Evolutionary conservation across 2,888 invertebrate genomes (phyloP).

Genomic region (Keiferia lycopersicella): DNA sequence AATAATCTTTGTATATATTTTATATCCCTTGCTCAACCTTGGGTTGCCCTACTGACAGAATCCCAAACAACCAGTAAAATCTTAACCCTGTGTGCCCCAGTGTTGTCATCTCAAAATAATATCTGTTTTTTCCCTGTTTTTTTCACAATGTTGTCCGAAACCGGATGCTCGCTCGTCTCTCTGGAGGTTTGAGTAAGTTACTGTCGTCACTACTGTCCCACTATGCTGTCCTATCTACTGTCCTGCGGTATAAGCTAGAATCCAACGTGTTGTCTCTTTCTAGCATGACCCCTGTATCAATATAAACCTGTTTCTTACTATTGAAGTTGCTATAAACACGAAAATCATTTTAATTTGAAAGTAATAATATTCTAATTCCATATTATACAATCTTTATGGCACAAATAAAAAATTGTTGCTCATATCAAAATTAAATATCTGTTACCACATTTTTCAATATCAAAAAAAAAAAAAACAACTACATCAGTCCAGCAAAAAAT

Average conservation of each 20-base stretch:
- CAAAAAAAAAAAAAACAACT: no score
- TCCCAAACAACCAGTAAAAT: neutral
- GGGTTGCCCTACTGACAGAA: neutral
- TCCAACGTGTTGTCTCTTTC: neutral
- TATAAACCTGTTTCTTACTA: neutral
- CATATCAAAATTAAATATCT: no score
- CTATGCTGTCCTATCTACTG: slow-evolving; percentile 36
- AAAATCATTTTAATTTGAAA: no score
- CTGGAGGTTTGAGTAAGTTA: slow-evolving; percentile 80
- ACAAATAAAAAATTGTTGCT: no score
- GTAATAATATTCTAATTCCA: no score
- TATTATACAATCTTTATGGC: no score
- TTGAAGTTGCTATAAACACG: slow-evolving; percentile 4
- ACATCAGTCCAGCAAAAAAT: no score
- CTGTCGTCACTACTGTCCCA: slow-evolving; percentile 39
- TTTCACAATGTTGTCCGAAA: slow-evolving; percentile 72
- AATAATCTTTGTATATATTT: neutral
- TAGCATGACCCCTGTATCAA: slow-evolving; percentile 4
- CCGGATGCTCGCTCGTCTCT: slow-evolving; percentile 75
- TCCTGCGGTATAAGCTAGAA: neutral
- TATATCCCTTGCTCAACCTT: neutral
- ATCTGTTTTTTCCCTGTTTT: slow-evolving; percentile 62
- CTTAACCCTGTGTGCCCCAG: slow-evolving; percentile 22
- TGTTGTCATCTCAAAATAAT: slow-evolving; percentile 55
- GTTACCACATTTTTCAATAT: no score